Percentiles rank a stretch among this genome's conserved stretches.
These are phyloP conservation scores for Papilio glaucus DNA, from an alignment of 1,140 invertebrate genomes.

Conservation along the genomic window DNA sequence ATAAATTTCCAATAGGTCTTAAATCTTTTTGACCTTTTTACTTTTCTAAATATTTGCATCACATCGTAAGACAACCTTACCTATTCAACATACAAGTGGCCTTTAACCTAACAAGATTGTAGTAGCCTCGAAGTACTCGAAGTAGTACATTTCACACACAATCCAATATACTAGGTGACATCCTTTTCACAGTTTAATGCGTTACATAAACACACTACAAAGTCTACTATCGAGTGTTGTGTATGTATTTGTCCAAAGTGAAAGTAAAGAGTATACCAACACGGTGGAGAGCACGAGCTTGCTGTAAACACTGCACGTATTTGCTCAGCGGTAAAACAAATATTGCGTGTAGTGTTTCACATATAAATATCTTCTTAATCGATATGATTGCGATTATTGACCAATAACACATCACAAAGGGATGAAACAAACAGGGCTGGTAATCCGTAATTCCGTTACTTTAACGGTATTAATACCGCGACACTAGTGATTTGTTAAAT, in stretches of 20 bases:
- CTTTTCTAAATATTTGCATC: neutral
- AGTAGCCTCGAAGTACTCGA: neutral
- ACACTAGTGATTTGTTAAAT: too few relatives aligned
- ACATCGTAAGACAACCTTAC: neutral
- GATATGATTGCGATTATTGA: too few relatives aligned
- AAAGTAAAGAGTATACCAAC: conserved; percentile 7
- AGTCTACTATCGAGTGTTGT: neutral
- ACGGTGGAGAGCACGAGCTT: neutral
- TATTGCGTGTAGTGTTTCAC: neutral
- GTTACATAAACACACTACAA: conserved; percentile 33
- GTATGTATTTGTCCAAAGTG: conserved; percentile 19
- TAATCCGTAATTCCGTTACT: too few relatives aligned
- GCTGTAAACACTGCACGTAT: conserved; percentile 2
- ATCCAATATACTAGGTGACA: neutral
- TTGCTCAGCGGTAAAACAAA: neutral
- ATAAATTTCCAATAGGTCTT: neutral
- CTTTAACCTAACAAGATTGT: conserved; percentile 13
- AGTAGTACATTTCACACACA: neutral
- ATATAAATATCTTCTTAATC: too few relatives aligned
- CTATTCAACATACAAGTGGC: neutral
- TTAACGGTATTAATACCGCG: too few relatives aligned
- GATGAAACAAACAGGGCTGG: too few relatives aligned
- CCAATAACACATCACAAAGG: too few relatives aligned
- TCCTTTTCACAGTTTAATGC: conserved; percentile 1
- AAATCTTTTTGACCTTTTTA: neutral